These are phyloP conservation scores for Machaerirhynchus nigripectus DNA, from an alignment of 2,113 vertebrate species.

Conservation along the genomic window DNA sequence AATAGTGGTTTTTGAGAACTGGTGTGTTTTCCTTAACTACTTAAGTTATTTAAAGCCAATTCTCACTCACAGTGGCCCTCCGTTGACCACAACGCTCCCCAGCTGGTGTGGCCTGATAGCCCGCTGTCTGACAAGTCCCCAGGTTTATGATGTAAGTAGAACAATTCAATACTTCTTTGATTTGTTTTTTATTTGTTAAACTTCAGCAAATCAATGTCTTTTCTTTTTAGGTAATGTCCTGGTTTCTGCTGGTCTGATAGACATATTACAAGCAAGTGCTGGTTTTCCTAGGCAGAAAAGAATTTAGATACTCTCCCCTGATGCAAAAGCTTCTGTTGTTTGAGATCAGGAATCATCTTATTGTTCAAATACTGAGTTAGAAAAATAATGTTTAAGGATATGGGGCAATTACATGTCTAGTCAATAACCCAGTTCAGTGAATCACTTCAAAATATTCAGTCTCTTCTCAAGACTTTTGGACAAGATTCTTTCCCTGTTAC, in stretches of 20 bases:
- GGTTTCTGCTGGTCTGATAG: background rate
- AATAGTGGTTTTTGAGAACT: background rate
- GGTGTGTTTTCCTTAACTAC: constrained; percentile 77
- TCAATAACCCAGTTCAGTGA: background rate
- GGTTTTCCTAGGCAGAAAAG: background rate
- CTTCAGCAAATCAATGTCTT: background rate
- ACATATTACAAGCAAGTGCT: background rate
- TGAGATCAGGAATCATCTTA: background rate
- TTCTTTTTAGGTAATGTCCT: background rate
- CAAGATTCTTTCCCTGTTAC: background rate
- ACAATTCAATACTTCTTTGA: background rate
- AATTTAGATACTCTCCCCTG: background rate
- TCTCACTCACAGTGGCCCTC: constrained; percentile 95
- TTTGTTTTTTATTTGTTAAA: background rate
- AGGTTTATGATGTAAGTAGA: constrained; percentile 90
- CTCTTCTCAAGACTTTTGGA: background rate
- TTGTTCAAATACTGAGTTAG: background rate
- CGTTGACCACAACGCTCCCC: constrained; percentile 90
- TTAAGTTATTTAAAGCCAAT: constrained; percentile 94
- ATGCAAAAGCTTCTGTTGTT: background rate
- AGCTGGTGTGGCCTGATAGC: constrained; percentile 92
- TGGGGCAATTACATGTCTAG: background rate
- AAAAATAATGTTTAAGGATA: background rate
- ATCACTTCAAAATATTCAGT: background rate
- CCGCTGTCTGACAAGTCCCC: constrained; percentile 90